Evolutionary conservation across 1,140 invertebrate species (phyloP).

Genomic region (Hermetia illucens): DNA sequence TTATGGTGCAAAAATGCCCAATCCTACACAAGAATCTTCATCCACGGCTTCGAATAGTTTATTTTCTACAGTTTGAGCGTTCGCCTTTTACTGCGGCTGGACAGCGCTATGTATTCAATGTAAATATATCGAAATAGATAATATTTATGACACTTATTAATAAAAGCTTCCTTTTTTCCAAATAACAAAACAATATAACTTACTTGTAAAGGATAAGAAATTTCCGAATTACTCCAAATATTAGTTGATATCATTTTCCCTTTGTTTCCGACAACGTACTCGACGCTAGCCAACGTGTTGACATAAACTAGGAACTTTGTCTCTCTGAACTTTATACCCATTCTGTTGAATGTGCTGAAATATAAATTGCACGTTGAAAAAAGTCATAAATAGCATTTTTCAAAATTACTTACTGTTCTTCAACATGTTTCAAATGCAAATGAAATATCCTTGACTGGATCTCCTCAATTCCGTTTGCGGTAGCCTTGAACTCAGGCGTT

Average conservation of each 20-base stretch:
- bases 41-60: no score
- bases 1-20: no score
- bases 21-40: no score
- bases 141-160: no score
- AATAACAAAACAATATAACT: slow-evolving; percentile 13
- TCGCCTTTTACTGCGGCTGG: no score
- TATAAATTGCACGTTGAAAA: slow-evolving; percentile 14
- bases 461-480: slow-evolving; percentile 7
- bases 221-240: slow-evolving; percentile 12
- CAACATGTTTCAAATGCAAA: slow-evolving; percentile 13
- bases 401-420: slow-evolving; percentile 17
- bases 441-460: slow-evolving; percentile 18
- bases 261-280: slow-evolving; percentile 37
- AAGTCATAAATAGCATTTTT: slow-evolving; percentile 2
- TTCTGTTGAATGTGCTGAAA: slow-evolving; percentile 43
- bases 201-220: slow-evolving; percentile 52
- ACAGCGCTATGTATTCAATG: slow-evolving; percentile 4
- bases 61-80: no score
- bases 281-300: slow-evolving; percentile 51
- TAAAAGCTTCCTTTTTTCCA: no score
- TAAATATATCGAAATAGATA: slow-evolving; percentile 6
- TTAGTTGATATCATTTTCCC: slow-evolving; percentile 22
- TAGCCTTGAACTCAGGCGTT: slow-evolving; percentile 10
- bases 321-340: slow-evolving; percentile 61
- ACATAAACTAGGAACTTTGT: slow-evolving; percentile 58